phyloP scores from a whole-genome alignment of 2,113 vertebrate species.

The Lanius ludovicianus region DNA sequence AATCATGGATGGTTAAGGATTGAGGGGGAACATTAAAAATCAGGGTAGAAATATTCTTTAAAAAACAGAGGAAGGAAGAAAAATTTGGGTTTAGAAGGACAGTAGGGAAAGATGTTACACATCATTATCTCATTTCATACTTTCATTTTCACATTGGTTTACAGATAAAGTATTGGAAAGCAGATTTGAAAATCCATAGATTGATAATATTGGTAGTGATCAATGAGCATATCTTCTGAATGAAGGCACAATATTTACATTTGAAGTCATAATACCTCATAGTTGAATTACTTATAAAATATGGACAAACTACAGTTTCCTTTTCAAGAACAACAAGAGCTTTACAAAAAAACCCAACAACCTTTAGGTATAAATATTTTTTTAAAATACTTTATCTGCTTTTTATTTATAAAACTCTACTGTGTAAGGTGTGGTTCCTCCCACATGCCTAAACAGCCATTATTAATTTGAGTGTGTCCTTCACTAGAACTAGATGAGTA shows the following conservation, averaged over 20 bases:
- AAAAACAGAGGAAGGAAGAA: not conserved
- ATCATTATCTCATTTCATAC: not conserved
- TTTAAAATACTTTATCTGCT: not conserved
- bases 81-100: not conserved
- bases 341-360: not conserved
- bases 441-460: not conserved
- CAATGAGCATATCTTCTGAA: not conserved
- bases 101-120: not conserved
- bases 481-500: not conserved
- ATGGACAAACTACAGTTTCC: not conserved
- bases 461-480: not conserved
- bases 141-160: not conserved
- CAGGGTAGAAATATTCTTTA: not conserved
- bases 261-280: not conserved
- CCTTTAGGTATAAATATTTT: not conserved
- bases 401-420: not conserved
- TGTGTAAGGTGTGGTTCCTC: not conserved
- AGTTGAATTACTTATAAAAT: not conserved
- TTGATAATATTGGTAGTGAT: not conserved
- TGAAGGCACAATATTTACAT: not conserved
- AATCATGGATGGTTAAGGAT: constrained; percentile 4
- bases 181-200: not conserved
- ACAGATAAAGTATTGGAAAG: not conserved
- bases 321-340: not conserved
- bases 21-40: constrained; percentile 20